A percentile compares a stretch with the other conserved stretches of the same genome.
Conservation (phyloP, 2,113 vertebrate species). For the Siphamia tubifer region DNA sequence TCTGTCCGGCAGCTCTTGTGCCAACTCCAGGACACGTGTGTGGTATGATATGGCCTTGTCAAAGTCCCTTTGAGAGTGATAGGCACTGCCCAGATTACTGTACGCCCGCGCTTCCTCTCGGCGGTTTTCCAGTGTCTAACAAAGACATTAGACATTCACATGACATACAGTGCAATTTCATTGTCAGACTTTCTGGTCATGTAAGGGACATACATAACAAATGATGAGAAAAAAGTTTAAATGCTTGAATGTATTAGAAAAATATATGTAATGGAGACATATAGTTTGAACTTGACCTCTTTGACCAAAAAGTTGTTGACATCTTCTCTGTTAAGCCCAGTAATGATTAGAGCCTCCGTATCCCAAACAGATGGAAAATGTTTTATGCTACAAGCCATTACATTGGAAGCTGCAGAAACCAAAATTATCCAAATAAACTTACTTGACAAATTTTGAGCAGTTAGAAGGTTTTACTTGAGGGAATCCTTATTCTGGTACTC, state of each 20-base stretch:
- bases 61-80: slow-evolving; percentile 94
- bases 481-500: background rate
- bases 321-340: background rate
- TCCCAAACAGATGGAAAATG: background rate
- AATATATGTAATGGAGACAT: no score
- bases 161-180: background rate
- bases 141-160: background rate
- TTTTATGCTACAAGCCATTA: background rate
- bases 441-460: background rate
- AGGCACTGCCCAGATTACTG: slow-evolving; percentile 96
- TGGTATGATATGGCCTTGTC: slow-evolving; percentile 97
- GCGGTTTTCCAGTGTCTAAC: slow-evolving; percentile 83
- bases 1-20: slow-evolving; percentile 87
- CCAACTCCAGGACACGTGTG: slow-evolving; percentile 89
- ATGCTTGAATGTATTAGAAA: no score
- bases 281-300: background rate
- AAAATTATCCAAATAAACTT: background rate
- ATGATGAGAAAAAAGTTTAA: background rate
- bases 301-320: no score
- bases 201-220: background rate
- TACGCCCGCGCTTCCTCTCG: slow-evolving; percentile 94
- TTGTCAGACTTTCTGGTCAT: no score
- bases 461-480: background rate
- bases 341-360: background rate
- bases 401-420: background rate